phyloP scores from a whole-genome alignment of 2,888 invertebrate genomes.

The Mystacides longicornis region DNA sequence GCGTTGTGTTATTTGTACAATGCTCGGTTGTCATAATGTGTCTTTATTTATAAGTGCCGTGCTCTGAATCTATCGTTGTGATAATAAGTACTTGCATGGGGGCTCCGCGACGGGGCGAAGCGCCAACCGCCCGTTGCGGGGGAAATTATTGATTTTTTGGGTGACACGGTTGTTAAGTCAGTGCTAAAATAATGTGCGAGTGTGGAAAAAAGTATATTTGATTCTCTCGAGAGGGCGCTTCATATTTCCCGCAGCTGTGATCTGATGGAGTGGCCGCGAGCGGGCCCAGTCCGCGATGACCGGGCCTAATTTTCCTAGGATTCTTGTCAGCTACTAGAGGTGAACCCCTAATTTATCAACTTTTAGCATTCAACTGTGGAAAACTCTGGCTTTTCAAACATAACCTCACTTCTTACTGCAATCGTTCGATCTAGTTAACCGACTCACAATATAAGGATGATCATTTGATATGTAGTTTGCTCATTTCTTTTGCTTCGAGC shows the following conservation, averaged over 20 bases:
- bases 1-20: too few species aligned
- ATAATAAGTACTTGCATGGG: background rate
- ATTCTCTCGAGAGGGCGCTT: conserved; percentile 7
- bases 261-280: background rate
- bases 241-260: background rate
- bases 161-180: conserved; percentile 13
- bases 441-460: too few species aligned
- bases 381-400: too few species aligned
- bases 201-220: conserved; percentile 9
- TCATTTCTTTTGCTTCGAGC: too few species aligned
- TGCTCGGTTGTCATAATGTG: background rate
- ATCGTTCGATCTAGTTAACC: too few species aligned
- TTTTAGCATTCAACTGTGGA: too few species aligned
- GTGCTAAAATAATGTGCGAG: conserved; percentile 6
- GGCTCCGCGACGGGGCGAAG: conserved; percentile 10
- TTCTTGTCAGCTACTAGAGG: conserved; percentile 10
- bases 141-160: conserved; percentile 13
- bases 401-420: too few species aligned
- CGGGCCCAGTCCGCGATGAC: background rate
- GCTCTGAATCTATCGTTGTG: too few species aligned
- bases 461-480: too few species aligned
- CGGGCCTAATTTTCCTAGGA: conserved; percentile 1
- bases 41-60: too few species aligned
- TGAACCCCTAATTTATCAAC: conserved; percentile 8
- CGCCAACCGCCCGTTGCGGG: conserved; percentile 9